Conservation (phyloP, 1,140 invertebrate genomes). For the Drosophila ercepeae region DNA sequence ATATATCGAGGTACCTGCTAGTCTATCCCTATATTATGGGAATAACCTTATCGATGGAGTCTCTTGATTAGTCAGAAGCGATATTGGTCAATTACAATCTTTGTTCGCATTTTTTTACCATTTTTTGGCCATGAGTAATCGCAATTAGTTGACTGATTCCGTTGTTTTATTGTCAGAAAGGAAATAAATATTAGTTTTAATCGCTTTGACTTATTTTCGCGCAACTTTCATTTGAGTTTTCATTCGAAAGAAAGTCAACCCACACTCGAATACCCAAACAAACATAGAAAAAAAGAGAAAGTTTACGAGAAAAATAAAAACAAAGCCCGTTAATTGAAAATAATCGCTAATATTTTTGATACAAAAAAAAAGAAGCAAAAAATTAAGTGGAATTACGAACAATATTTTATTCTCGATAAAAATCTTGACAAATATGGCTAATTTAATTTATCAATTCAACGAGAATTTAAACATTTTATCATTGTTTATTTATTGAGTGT, state of each 20-base stretch:
- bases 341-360: neutral
- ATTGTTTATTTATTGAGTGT: slow-evolving; percentile 7
- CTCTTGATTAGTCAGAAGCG: slow-evolving; percentile 40
- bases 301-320: slow-evolving; percentile 3
- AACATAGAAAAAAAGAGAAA: slow-evolving; percentile 52
- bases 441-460: slow-evolving; percentile 37
- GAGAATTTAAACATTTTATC: slow-evolving; percentile 3
- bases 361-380: too few species aligned
- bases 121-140: slow-evolving; percentile 57
- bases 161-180: too few species aligned
- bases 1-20: neutral
- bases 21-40: neutral
- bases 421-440: slow-evolving; percentile 4
- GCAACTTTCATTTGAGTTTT: slow-evolving; percentile 52
- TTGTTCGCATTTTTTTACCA: slow-evolving; percentile 46
- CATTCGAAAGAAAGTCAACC: slow-evolving; percentile 39
- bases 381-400: neutral
- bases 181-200: neutral
- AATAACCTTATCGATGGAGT: slow-evolving; percentile 11
- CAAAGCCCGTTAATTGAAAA: neutral
- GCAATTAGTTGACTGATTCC: slow-evolving; percentile 43
- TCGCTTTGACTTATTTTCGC: neutral
- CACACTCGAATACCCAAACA: slow-evolving; percentile 20
- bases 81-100: slow-evolving; percentile 46
- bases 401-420: slow-evolving; percentile 1